Evolutionary conservation across 2,797 vertebrate genomes (phyloP).

Genomic region (Polyboroides typus): DNA sequence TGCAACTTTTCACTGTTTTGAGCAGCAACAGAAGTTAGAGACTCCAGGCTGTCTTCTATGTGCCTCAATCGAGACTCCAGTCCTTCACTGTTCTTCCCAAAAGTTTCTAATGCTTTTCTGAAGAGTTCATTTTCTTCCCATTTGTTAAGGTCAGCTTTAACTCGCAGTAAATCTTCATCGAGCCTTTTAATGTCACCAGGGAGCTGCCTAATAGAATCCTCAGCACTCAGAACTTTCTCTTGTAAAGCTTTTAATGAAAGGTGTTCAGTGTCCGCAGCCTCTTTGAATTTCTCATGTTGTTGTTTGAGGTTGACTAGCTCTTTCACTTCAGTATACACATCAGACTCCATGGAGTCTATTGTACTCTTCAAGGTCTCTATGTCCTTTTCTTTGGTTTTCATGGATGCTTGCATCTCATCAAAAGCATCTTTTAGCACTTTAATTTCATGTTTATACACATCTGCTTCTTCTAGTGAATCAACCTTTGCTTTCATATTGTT

Average conservation of each 20-base stretch:
- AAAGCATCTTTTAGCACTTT: slow-evolving; percentile 76
- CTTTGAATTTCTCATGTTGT: slow-evolving; percentile 84
- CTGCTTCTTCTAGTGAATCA: slow-evolving; percentile 73
- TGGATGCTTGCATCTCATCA: slow-evolving; percentile 76
- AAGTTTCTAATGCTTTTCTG: slow-evolving; percentile 58
- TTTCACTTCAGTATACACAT: slow-evolving; percentile 89
- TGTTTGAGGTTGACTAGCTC: slow-evolving; percentile 86
- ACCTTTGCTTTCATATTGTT: slow-evolving; percentile 84
- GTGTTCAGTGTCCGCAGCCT: slow-evolving; percentile 73
- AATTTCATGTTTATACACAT: slow-evolving; percentile 78
- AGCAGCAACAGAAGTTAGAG: slow-evolving; percentile 24
- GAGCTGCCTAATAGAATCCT: slow-evolving; percentile 71
- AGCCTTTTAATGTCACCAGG: slow-evolving; percentile 73
- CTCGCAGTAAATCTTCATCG: slow-evolving; percentile 68
- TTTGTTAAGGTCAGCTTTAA: slow-evolving; percentile 43
- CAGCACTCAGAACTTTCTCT: slow-evolving; percentile 74
- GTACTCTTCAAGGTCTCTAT: slow-evolving; percentile 80
- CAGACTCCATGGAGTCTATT: slow-evolving; percentile 82
- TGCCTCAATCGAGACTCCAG: slow-evolving; percentile 77
- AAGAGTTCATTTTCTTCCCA: slow-evolving; percentile 63
- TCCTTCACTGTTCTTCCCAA: slow-evolving; percentile 69
- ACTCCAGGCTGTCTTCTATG: slow-evolving; percentile 76
- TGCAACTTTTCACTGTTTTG: slow-evolving; percentile 75
- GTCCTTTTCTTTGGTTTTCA: slow-evolving; percentile 72
- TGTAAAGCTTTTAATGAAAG: slow-evolving; percentile 75